Evolutionary conservation across 2,113 vertebrate species (phyloP), one percentile per base, ranked within the genome.

Genomic region (Patagioenas fasciata): DNA sequence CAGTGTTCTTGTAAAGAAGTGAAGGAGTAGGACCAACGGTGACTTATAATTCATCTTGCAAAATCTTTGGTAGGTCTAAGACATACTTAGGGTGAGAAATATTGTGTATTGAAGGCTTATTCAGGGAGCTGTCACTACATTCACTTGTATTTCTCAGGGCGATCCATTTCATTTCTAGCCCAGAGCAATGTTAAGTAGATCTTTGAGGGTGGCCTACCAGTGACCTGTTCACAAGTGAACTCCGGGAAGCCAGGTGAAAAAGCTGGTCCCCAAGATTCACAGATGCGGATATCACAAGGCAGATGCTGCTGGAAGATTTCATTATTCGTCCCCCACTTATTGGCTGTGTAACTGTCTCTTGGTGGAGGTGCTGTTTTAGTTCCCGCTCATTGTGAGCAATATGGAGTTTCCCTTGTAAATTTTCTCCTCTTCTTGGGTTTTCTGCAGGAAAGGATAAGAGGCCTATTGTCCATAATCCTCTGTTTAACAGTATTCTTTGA

Each of bases 401-500:
- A 88, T 95, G 91, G 73, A 95, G 73, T 95, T 93, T 92, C 80
- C 84, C 90, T 87, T 94, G 75, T 95, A 93, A 95, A 91, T 94
- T 93, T 97, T 83, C 81, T 95, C 91, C 83, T 32, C 85, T 95
- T 93, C 91, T 93, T 95, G 91, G 77, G 64, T 96, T 97, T 96
- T 97, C 88, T 95, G 80, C 89, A 92, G 88, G 82, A 95, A 87
- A 88, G 89, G 89, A 93, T 97, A 94, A 95, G 91, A 93, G 85
- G 71, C 91, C 92, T 88, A 92, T 96, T 95, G 89, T 96, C 94
- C 91, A 83, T 96, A 95, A 96, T 97, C 94, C 95, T 98, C 96
- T 96, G 87, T 96, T 77, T 96, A 96, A 97, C 97, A 97, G 95
- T 97, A 92, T 94, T 96, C 92, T 96, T 97, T 97, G 96, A 97